Percentiles rank a stretch among this genome's conserved stretches.
These are phyloP conservation scores for Loriculus beryllinus DNA, from an alignment of 2,797 vertebrate genomes.

Conservation along the genomic window DNA sequence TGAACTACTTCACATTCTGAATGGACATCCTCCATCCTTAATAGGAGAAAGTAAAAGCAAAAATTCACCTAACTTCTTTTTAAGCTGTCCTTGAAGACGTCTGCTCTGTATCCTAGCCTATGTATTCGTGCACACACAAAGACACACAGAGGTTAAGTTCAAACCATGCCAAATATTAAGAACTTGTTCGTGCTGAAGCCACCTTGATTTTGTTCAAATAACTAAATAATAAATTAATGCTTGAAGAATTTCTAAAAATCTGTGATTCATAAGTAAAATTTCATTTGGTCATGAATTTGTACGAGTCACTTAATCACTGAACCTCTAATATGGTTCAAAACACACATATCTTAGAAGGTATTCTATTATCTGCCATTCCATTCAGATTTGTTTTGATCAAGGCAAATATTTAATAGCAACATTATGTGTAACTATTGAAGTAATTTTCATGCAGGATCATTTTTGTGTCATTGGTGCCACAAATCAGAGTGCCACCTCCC, in stretches of 20 bases:
- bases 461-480: slow-evolving; percentile 28
- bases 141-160: slow-evolving; percentile 48
- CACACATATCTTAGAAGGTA: not conserved
- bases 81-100: not conserved
- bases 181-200: slow-evolving; percentile 36
- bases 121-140: not conserved
- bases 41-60: not conserved
- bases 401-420: slow-evolving; percentile 24
- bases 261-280: not conserved
- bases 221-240: slow-evolving; percentile 2
- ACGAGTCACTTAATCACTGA: slow-evolving; percentile 14
- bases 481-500: slow-evolving; percentile 55
- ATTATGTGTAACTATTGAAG: not conserved
- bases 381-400: slow-evolving; percentile 21
- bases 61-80: not conserved
- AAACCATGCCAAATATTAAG: slow-evolving; percentile 66
- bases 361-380: not conserved
- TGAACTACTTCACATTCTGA: not conserved
- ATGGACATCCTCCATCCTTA: not conserved
- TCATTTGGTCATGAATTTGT: not conserved
- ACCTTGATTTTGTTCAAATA: slow-evolving; percentile 56
- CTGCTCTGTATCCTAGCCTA: not conserved
- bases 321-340: slow-evolving; percentile 8
- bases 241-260: not conserved
- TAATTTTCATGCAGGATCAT: slow-evolving; percentile 59